A percentile compares a stretch with the other conserved stretches of the same genome.
Conservation (phyloP, 2,113 vertebrate genomes). For the Hydrochoerus hydrochaeris region DNA sequence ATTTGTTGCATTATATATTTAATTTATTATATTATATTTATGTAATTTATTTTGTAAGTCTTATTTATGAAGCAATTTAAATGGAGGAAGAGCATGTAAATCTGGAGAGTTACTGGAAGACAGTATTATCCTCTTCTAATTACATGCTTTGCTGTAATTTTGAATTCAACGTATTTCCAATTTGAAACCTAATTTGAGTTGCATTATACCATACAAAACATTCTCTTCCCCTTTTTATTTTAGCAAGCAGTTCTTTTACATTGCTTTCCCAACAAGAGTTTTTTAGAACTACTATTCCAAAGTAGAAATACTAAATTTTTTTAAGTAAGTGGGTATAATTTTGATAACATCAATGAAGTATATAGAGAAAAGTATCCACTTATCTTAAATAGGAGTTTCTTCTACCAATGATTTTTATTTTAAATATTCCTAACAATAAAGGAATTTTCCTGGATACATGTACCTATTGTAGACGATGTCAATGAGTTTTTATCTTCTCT, state of each 20-base stretch:
- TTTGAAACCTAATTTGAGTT: not conserved
- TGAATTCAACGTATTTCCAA: conserved; percentile 23
- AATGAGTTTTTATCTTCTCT: conserved; percentile 31
- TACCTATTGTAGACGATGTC: not conserved
- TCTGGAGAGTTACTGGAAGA: not conserved
- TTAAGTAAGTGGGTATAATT: not conserved
- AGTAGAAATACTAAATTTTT: not conserved
- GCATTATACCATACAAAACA: not conserved
- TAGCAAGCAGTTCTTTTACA: not conserved
- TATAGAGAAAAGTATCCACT: not conserved
- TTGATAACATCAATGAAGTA: not conserved
- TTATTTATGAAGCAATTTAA: conserved; percentile 4
- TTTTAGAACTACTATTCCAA: not conserved
- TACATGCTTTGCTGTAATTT: not conserved
- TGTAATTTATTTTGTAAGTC: not conserved
- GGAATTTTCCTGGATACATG: not conserved
- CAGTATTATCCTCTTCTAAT: not conserved
- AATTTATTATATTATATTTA: too few relatives aligned
- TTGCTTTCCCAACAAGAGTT: not conserved
- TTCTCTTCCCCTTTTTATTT: not conserved
- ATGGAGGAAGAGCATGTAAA: not conserved
- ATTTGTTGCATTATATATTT: too few relatives aligned
- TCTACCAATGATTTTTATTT: conserved; percentile 20
- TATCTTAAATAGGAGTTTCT: conserved; percentile 15
- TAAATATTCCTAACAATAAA: not conserved